A percentile compares a stretch with the other conserved stretches of the same genome.
phyloP scores from a whole-genome alignment of 2,113 vertebrate species.

The Electrona antarctica region DNA sequence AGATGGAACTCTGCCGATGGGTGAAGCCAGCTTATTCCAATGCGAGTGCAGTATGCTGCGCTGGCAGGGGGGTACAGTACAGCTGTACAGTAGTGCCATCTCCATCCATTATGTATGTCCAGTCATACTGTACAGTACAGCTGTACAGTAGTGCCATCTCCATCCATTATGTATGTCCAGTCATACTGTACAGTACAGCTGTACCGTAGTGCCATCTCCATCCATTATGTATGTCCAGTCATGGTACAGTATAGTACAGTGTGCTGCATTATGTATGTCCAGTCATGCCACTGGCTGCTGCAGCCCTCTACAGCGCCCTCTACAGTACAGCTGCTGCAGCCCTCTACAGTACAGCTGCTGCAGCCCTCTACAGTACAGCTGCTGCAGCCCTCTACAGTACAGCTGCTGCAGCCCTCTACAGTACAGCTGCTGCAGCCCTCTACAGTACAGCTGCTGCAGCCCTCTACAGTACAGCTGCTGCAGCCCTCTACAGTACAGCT shows the following conservation, averaged over 20 bases:
- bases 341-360: neutral
- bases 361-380: neutral
- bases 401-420: neutral
- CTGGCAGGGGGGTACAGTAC: too few relatives aligned
- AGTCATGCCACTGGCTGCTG: conserved; percentile 22
- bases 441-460: neutral
- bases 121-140: too few relatives aligned
- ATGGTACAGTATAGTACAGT: conserved; percentile 6
- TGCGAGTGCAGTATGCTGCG: conserved; percentile 3
- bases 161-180: neutral
- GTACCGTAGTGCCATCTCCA: too few relatives aligned
- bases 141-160: too few relatives aligned
- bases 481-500: neutral
- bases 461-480: neutral
- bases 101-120: too few relatives aligned
- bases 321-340: neutral
- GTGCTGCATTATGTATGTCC: conserved; percentile 61
- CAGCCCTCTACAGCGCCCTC: too few relatives aligned
- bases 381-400: too few relatives aligned
- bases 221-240: neutral
- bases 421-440: neutral
- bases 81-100: too few relatives aligned
- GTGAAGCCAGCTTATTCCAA: conserved; percentile 3
- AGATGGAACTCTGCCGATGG: too few relatives aligned
- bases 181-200: neutral